Evolutionary conservation across 2,797 vertebrate genomes (phyloP).

Genomic region (Melanotaenia trifasciata): DNA sequence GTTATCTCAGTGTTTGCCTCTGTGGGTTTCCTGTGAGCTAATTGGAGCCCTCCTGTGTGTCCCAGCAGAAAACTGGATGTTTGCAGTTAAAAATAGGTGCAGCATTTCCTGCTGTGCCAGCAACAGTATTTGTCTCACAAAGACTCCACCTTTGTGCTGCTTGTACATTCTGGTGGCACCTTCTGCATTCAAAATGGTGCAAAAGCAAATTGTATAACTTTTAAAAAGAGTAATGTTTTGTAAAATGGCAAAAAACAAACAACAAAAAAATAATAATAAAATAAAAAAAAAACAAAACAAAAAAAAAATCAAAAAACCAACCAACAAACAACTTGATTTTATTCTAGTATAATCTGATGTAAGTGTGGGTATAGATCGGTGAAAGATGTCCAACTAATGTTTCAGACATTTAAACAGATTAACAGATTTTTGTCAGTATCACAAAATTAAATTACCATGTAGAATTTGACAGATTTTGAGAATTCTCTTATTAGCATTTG

Average conservation of each 20-base stretch:
- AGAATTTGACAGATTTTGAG: neutral
- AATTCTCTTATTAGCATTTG: neutral
- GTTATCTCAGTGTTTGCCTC: conserved; percentile 82
- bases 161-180: conserved; percentile 30
- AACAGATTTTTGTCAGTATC: neutral
- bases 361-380: neutral
- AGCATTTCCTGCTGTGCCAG: conserved; percentile 79
- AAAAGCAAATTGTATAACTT: conserved; percentile 9
- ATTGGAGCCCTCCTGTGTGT: conserved; percentile 83
- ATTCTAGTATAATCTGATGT: neutral
- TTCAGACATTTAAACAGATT: neutral
- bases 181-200: conserved; percentile 21
- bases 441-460: neutral
- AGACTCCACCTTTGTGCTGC: conserved; percentile 51
- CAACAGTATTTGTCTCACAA: conserved; percentile 48
- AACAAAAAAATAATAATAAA: no score
- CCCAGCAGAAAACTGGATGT: conserved; percentile 77
- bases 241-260: neutral
- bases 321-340: neutral
- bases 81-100: conserved; percentile 82
- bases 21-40: conserved; percentile 81
- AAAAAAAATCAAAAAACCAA: no score
- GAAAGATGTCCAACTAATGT: neutral
- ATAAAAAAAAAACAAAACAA: no score
- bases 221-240: neutral